Conservation (phyloP, 2,888 invertebrate genomes). For the Rotaria sp. region DNA sequence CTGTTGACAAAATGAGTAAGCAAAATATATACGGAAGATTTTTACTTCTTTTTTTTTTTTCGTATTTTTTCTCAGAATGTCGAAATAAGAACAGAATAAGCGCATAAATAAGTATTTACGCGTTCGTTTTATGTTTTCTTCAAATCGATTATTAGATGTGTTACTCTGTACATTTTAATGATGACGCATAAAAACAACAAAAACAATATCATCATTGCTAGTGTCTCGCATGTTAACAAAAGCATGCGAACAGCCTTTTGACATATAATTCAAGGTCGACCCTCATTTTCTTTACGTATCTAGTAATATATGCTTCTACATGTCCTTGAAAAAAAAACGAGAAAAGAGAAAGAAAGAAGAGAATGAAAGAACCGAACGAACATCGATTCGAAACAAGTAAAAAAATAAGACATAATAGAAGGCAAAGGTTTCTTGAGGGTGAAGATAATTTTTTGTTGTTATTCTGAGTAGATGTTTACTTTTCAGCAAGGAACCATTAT, state of each 20-base stretch:
- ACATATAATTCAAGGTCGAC: slow-evolving; percentile 1
- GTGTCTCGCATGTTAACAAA: background rate
- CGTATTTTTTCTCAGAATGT: background rate
- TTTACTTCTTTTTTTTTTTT: background rate
- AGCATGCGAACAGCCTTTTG: background rate
- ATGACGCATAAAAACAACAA: background rate
- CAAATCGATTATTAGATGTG: background rate
- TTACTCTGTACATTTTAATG: background rate
- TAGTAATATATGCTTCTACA: background rate
- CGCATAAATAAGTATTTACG: background rate
- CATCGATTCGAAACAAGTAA: background rate
- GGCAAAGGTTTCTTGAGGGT: background rate
- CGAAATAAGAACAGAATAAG: background rate
- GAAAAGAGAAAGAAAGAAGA: background rate
- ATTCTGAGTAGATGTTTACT: background rate
- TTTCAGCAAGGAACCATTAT: no score
- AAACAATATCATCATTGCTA: background rate
- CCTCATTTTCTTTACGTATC: background rate
- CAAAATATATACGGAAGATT: background rate
- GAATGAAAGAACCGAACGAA: background rate
- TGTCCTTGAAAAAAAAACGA: background rate
- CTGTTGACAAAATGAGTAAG: background rate
- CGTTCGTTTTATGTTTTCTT: background rate
- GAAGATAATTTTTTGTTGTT: background rate
- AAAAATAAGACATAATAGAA: background rate